Evolutionary conservation across 2,888 invertebrate species (phyloP).

Genomic region (Gryllus longicercus): DNA sequence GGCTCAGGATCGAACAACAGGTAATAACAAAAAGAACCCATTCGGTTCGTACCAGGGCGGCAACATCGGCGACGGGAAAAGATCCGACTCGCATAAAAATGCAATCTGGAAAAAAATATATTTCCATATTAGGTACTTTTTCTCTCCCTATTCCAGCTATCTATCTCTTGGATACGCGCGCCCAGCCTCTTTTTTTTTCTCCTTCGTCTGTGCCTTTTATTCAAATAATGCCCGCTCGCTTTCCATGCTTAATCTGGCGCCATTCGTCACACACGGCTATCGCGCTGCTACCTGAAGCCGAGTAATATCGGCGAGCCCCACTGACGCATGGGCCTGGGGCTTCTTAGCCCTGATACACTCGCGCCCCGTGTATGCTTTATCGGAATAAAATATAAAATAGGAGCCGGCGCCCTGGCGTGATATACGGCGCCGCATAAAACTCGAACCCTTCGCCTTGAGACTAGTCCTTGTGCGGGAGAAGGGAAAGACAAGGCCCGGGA

Average conservation of each 20-base stretch:
- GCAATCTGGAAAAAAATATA: conserved; percentile 6
- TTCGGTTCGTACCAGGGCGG: neutral
- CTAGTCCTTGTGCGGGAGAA: too few relatives aligned
- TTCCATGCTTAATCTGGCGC: conserved; percentile 1
- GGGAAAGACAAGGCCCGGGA: too few relatives aligned
- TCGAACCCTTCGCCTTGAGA: neutral
- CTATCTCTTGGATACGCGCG: neutral
- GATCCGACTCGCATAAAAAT: conserved; percentile 7
- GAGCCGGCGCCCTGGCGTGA: neutral
- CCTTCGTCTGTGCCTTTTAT: neutral
- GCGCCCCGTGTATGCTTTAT: conserved; percentile 5
- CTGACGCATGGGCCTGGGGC: neutral
- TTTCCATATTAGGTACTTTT: neutral
- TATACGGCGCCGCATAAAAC: neutral
- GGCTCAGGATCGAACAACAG: neutral
- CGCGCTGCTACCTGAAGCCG: neutral
- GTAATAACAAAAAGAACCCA: neutral
- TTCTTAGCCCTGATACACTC: neutral
- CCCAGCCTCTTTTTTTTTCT: neutral
- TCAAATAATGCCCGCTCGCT: neutral
- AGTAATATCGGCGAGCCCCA: neutral
- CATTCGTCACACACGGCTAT: neutral
- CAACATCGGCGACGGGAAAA: neutral
- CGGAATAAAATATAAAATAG: conserved; percentile 17
- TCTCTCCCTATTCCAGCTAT: neutral